These are phyloP conservation scores for Apoda limacodes DNA, from an alignment of 2,888 invertebrate genomes.

Conservation along the genomic window DNA sequence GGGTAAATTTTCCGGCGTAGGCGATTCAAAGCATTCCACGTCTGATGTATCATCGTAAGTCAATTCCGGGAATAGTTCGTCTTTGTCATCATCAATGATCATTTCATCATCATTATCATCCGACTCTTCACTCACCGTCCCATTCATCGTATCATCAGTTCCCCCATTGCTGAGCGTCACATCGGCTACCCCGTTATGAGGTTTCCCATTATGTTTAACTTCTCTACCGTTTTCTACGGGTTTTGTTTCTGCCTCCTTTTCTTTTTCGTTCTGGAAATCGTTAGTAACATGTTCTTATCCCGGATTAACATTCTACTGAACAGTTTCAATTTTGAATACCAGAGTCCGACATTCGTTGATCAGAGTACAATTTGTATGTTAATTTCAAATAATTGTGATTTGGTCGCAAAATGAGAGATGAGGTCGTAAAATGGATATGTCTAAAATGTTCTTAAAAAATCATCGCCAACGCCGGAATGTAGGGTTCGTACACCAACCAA, in stretches of 20 bases:
- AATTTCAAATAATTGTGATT: no score
- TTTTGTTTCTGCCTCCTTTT: constrained; percentile 11
- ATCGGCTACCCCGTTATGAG: constrained; percentile 29
- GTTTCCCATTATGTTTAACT: constrained; percentile 25
- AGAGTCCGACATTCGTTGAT: no score
- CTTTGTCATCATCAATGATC: constrained; percentile 36
- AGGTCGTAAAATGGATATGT: no score
- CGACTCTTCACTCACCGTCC: constrained; percentile 42
- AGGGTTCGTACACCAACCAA: no score
- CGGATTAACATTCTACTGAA: no score
- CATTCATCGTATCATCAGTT: constrained; percentile 24
- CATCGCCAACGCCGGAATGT: no score
- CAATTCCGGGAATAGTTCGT: constrained; percentile 61
- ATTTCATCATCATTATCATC: constrained; percentile 37
- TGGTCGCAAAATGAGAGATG: no score
- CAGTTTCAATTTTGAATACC: no score
- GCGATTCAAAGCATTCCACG: constrained; percentile 39
- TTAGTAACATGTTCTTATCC: no score
- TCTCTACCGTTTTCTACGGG: constrained; percentile 17
- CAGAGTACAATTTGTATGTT: no score
- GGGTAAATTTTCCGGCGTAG: constrained; percentile 33
- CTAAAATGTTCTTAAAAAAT: no score
- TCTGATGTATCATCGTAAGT: constrained; percentile 56
- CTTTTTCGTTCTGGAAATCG: constrained; percentile 10
- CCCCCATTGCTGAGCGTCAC: constrained; percentile 25